Evolutionary conservation across 1,140 invertebrate genomes (phyloP), one percentile per base, ranked within the genome.

Genomic region (Drosophila seguyi): DNA sequence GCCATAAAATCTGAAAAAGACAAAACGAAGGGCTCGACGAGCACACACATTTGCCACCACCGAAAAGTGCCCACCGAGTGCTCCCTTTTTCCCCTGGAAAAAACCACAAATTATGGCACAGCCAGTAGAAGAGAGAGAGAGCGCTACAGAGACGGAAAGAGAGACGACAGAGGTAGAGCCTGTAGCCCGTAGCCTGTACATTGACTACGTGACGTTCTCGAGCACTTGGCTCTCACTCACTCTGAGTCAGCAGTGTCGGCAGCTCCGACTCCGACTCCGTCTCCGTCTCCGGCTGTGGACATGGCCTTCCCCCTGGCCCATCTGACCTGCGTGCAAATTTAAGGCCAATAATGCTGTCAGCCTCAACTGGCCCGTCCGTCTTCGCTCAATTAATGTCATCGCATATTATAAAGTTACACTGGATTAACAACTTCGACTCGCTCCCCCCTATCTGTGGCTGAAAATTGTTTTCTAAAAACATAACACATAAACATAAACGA

Each of bases 1-100:
- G 80, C 84, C 76, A 87, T 87, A 88, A 87, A 87, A 87, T 90
- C 84, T 87, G 87, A 87, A 87, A 87, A 87, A 87, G 84, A 82
- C 84, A 84, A 87, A 87, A 87, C 79, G 84, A 84, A 90, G 74
- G 80, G 84, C 84, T 84, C 85, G 77, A 84, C 52, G 47, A 31
- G 47, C 45, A 29, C 29, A 69, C 48, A 88, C 75, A 60, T 88
- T 87, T 84, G 84, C 84, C 85, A 87, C 84, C 84, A 87, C 84
- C 84, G 53, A 87, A 87, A 87, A 68, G 65, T 86, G 58, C 79
- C 67, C 62, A 52, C 66, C 29, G 38, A 58, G 58, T 53, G 50
- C 56, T 55, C 44, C 39, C 58, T 50, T 59, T 69, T 56, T 42
- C 61, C 65, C 77, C 83, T 50, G 75, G 76, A 88, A 87, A 88